These are phyloP conservation scores for Pseudomyrmex flavicornis DNA, from an alignment of 1,140 invertebrate species.

Conservation along the genomic window DNA sequence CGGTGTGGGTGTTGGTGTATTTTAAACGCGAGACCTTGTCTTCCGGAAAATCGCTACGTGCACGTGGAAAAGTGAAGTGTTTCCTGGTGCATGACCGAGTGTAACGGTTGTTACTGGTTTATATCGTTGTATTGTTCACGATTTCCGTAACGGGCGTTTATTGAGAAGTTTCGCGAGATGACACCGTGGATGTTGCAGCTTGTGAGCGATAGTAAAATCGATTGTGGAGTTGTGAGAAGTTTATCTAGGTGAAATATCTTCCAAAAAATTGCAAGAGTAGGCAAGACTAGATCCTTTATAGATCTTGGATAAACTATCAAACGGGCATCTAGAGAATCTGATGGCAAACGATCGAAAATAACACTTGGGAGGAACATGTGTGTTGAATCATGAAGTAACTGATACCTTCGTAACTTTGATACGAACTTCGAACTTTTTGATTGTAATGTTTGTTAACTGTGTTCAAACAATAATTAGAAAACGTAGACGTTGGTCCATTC, in stretches of 20 bases:
- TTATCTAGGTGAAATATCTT: neutral
- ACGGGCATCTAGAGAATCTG: neutral
- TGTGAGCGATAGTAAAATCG: neutral
- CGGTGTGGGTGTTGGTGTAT: constrained; percentile 46
- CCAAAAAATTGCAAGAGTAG: neutral
- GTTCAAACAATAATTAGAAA: neutral
- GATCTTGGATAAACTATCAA: no score
- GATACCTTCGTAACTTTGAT: constrained; percentile 24
- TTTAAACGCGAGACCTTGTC: constrained; percentile 30
- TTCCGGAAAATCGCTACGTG: constrained; percentile 32
- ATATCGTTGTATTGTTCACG: constrained; percentile 28
- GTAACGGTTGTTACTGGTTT: constrained; percentile 42
- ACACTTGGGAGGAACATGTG: neutral
- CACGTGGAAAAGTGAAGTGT: constrained; percentile 57
- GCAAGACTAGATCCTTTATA: neutral
- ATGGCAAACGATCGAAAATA: neutral
- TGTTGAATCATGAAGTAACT: constrained; percentile 4
- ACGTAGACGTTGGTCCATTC: neutral
- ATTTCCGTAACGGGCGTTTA: constrained; percentile 1
- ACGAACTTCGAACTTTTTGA: no score
- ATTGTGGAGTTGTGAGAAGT: neutral
- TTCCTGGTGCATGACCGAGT: constrained; percentile 37
- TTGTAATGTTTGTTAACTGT: neutral
- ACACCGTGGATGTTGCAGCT: neutral
- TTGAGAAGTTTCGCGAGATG: neutral